phyloP scores from a whole-genome alignment of 2,797 vertebrate species.

The Cossypha caffra region DNA sequence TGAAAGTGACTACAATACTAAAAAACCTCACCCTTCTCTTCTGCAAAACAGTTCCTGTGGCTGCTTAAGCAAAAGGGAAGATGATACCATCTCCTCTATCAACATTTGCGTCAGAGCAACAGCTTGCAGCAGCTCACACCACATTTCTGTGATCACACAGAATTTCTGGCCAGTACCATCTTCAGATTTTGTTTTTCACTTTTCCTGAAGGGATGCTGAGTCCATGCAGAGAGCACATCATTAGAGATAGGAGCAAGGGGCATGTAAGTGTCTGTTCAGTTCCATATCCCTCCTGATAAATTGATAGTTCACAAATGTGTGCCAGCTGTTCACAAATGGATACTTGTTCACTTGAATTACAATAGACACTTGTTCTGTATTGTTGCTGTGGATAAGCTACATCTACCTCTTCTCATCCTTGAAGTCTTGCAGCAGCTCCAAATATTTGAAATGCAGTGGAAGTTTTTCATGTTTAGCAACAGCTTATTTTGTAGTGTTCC shows the following conservation, averaged over 20 bases:
- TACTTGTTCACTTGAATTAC: background rate
- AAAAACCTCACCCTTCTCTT: background rate
- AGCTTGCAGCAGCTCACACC: background rate
- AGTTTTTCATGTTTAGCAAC: background rate
- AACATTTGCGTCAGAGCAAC: background rate
- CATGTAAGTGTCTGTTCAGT: background rate
- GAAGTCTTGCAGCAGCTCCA: background rate
- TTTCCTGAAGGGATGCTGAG: background rate
- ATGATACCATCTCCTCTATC: background rate
- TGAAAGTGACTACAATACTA: background rate
- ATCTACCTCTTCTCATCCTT: background rate
- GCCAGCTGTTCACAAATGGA: background rate
- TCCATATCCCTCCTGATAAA: background rate
- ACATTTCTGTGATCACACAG: background rate
- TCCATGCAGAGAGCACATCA: background rate
- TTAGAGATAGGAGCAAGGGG: background rate
- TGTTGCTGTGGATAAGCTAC: background rate
- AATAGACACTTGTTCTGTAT: background rate
- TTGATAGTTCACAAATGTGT: background rate
- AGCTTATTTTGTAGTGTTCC: background rate
- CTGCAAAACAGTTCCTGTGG: background rate
- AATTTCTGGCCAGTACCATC: background rate
- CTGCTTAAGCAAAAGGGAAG: background rate
- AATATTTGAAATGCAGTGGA: background rate
- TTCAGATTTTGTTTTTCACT: background rate